Evolutionary conservation across 2,797 vertebrate genomes (phyloP), one percentile per base, ranked within the genome.

Genomic region (Ciconia nigra): DNA sequence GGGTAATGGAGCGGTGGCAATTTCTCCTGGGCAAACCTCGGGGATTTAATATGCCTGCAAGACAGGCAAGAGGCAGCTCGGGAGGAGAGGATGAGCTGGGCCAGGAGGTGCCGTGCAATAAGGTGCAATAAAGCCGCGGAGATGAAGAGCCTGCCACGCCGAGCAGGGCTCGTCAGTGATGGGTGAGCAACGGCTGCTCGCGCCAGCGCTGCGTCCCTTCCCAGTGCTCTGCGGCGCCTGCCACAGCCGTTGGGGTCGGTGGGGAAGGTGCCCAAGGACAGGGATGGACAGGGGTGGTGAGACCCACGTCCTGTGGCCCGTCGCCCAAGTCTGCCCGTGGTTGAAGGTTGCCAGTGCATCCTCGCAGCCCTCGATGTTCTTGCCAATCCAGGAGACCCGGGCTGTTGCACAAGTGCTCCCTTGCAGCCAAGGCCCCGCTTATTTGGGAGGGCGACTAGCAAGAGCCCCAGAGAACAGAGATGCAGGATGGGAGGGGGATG

Each of bases 21-120:
- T 95, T 97, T 94, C 83, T 89, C 57, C 70, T 14, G 5, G 51
- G 70, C 87, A 86, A 90, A 84, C 80, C 83, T 82, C 0, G 0
- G 63, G 87, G 82, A 95, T 96, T 96, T 96, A 94, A 96, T 96
- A 79, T 93, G 55, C 85, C 67, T 90, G 54, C 9, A 24, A 72
- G 81, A 47, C 29, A 61, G 82, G 65, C 0, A 4, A 82, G 74
- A 94, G 51, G 69, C 35, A 17, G 73, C 69, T 85, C 2, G 4
- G 26, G 46, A 82, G 49, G 52, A 91, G 65, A 79, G 41, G 72
- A 28, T 13, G 70, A 66, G n/a, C 51, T 49, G 74, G 69, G 49
- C 71, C 76, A 76, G 58, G 51, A 78, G 74, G 67, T 76, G 80
- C 89, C 1, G 2, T 35, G 39, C 58, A 72, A 26, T n/a, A 51